A percentile compares a stretch with the other conserved stretches of the same genome.
Evolutionary conservation across 2,888 invertebrate genomes (phyloP).

Genomic region (Mechanitis mazaeus): DNA sequence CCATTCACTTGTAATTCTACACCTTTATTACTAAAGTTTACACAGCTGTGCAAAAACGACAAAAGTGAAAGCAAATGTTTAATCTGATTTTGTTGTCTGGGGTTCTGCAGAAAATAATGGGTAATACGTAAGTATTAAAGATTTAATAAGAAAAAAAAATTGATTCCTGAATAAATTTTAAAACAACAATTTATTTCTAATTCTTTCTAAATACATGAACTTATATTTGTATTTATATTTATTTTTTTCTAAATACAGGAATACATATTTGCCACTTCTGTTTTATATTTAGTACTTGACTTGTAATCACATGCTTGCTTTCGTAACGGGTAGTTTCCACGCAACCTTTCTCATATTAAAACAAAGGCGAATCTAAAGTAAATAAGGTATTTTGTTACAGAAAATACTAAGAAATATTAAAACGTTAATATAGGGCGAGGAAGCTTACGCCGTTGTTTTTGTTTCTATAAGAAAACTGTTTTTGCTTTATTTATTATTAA

Average conservation of each 20-base stretch:
- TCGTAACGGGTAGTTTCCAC: constrained; percentile 22
- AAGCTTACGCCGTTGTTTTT: background rate
- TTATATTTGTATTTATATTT: too few species aligned
- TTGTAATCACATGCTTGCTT: constrained; percentile 18
- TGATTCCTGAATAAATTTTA: too few species aligned
- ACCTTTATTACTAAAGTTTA: constrained; percentile 16
- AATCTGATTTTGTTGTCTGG: constrained; percentile 1
- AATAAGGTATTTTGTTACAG: constrained; percentile 10
- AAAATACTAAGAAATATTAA: background rate
- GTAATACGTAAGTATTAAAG: too few species aligned
- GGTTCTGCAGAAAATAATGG: background rate
- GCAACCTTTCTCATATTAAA: constrained; percentile 22
- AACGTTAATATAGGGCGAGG: background rate
- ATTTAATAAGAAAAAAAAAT: too few species aligned
- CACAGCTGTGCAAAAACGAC: constrained; percentile 17
- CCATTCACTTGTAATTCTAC: constrained; percentile 21
- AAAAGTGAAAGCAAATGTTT: constrained; percentile 12
- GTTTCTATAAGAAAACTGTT: too few species aligned
- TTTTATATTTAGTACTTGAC: constrained; percentile 9
- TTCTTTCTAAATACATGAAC: too few species aligned
- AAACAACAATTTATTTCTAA: too few species aligned
- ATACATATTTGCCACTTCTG: constrained; percentile 9
- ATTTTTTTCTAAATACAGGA: too few species aligned
- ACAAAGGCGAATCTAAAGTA: constrained; percentile 6
- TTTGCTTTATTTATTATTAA: too few species aligned